phyloP scores from a whole-genome alignment of 2,113 vertebrate species.

The Catharus minimus region DNA sequence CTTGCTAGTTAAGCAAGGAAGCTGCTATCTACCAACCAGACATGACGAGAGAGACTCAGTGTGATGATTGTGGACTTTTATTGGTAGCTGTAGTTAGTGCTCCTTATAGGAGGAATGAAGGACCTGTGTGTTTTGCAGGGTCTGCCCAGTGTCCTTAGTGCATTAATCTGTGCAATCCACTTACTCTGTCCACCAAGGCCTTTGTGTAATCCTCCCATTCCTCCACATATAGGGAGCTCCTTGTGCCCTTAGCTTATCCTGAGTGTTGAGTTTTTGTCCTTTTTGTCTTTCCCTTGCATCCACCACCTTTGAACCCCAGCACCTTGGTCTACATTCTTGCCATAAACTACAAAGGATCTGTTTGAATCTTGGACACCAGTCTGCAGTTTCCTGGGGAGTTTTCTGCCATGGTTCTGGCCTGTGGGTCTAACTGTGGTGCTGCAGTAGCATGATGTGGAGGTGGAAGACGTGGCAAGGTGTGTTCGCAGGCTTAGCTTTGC shows the following conservation, averaged over 20 bases:
- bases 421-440: fast-evolving
- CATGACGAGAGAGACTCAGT: not conserved
- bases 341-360: not conserved
- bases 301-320: not conserved
- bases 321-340: not conserved
- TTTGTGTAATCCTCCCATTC: not conserved
- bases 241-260: not conserved
- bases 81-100: not conserved
- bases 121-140: not conserved
- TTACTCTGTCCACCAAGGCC: not conserved
- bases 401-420: not conserved
- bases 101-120: not conserved
- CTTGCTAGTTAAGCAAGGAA: not conserved
- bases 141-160: not conserved
- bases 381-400: not conserved
- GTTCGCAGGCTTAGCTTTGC: not conserved
- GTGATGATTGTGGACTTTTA: not conserved
- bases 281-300: not conserved
- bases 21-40: not conserved
- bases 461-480: fast-evolving
- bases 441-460: no score
- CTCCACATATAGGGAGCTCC: not conserved
- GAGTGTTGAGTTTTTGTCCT: not conserved
- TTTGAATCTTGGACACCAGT: not conserved
- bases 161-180: not conserved